phyloP scores from a whole-genome alignment of 2,113 vertebrate species.

The Solea solea region DNA sequence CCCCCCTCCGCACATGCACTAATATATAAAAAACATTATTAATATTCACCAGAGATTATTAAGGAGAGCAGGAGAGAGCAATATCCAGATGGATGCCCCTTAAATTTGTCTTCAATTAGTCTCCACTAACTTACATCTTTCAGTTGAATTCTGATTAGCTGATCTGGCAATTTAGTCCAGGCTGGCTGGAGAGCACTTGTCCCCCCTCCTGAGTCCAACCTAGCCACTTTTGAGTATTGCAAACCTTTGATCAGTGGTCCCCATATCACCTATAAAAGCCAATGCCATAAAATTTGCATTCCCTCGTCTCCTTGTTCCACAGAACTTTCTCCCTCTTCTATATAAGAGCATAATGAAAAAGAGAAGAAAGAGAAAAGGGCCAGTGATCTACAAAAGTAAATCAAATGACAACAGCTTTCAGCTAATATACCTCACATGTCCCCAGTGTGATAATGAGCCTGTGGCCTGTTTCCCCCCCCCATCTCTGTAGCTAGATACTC shows the following conservation, averaged over 20 bases:
- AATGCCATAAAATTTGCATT: conserved; percentile 62
- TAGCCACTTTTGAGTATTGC: conserved; percentile 71
- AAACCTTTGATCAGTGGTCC: conserved; percentile 80
- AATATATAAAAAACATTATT: conserved; percentile 76
- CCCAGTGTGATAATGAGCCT: conserved; percentile 43
- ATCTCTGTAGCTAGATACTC: conserved; percentile 73
- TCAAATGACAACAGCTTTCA: conserved; percentile 59
- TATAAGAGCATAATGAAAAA: conserved; percentile 62
- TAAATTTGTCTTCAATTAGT: conserved; percentile 81
- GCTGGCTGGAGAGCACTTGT: conserved; percentile 75
- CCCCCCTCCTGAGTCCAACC: conserved; percentile 70
- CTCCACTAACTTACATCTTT: conserved; percentile 75
- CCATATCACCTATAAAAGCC: conserved; percentile 80
- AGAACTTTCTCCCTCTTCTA: conserved; percentile 50
- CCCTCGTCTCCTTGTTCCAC: conserved; percentile 49
- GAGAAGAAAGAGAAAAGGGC: conserved; percentile 18
- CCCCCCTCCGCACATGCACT: conserved; percentile 9
- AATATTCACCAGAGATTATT: conserved; percentile 75
- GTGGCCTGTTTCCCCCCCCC: conserved; percentile 16
- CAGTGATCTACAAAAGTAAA: conserved; percentile 59
- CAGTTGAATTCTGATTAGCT: conserved; percentile 81
- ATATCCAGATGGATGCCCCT: conserved; percentile 74
- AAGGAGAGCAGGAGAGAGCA: conserved; percentile 55
- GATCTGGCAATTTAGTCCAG: conserved; percentile 77
- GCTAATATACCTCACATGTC: conserved; percentile 54